A percentile compares a stretch with the other conserved stretches of the same genome.
Conservation (phyloP, 2,797 vertebrate genomes). For the Sphaeramia orbicularis region DNA sequence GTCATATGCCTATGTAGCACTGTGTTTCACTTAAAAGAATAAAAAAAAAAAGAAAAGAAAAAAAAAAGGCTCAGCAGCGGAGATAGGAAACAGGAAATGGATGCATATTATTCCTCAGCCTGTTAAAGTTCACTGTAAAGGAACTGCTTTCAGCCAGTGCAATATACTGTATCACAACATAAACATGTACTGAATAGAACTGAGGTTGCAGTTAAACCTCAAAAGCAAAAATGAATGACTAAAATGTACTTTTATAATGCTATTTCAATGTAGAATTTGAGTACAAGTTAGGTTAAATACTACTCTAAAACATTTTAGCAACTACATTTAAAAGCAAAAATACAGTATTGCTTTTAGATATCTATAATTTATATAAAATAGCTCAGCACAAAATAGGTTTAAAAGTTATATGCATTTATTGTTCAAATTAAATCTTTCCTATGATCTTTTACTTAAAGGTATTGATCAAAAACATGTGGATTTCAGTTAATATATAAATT, state of each 20-base stretch:
- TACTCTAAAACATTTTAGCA: neutral
- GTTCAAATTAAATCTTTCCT: neutral
- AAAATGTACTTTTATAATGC: neutral
- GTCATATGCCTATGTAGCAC: constrained; percentile 22
- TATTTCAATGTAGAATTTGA: neutral
- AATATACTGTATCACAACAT: constrained; percentile 33
- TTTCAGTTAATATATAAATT: no score
- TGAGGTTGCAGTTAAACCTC: neutral
- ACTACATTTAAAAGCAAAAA: neutral
- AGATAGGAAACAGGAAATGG: constrained; percentile 31
- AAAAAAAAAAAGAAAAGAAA: constrained; percentile 33
- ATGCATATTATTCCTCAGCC: constrained; percentile 15
- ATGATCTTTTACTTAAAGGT: neutral
- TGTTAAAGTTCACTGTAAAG: constrained; percentile 13
- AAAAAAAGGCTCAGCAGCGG: constrained; percentile 30
- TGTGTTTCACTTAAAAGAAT: constrained; percentile 4
- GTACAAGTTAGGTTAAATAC: neutral
- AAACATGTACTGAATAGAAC: constrained; percentile 1
- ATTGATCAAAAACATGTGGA: neutral
- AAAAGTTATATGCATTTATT: neutral
- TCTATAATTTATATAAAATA: constrained; percentile 2
- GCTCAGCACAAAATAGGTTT: neutral
- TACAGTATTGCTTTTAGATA: neutral
- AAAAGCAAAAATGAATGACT: neutral
- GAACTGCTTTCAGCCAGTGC: constrained; percentile 17